Base-by-base conservation (phyloP, 2,888 invertebrate genomes). In the Smittia aterrima region DNA sequence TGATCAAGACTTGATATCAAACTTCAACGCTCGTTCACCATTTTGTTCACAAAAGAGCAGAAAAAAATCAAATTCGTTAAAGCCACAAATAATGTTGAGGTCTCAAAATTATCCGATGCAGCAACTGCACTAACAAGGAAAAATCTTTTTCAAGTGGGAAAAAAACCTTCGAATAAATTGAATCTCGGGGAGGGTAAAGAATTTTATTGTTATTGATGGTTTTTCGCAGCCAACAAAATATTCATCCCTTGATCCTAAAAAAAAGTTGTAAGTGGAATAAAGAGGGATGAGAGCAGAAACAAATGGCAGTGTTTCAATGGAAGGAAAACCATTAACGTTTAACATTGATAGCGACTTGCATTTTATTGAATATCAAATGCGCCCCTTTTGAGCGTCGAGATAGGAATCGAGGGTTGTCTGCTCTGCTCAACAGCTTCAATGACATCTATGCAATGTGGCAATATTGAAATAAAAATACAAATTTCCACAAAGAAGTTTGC, bases 291-390 rank as follows among this genome's bases (percentile, higher is more conserved):
- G 9, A 68, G 41, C 24, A 41, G 53, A 70, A 54, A 70, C 70
- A 70, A 70, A 70, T 70, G 70, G 70, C 70, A 70, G 70, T 24
- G 16, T 58, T 58, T 18, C 13, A 6, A 47, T 47, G 41, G 41
- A 47, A 27, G 53, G 20, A 70, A 70, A 54, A 18, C 70, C 70
- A 70, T 70, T 70, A 70, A 24, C 70, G 41, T 70, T 70, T 53
- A 64, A 27, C 53, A 27, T 18, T 32, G 53, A 70, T 70, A 53
- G 27, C 53, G 70, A 24, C 25, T 70, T 70, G 70, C 70, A 70
- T 70, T 70, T 70, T 70, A 70, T 70, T 70, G 70, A 70, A 70
- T n/a, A n/a, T 70, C 54, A 70, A 70, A 70, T 70, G 70, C 53
- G 70, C 70, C 70, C 70, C 54, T 70, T 70, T 70, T 25, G 9